Base-by-base conservation (phyloP, 2,113 vertebrate genomes). In the Callochromis pleurospilus region DNA sequence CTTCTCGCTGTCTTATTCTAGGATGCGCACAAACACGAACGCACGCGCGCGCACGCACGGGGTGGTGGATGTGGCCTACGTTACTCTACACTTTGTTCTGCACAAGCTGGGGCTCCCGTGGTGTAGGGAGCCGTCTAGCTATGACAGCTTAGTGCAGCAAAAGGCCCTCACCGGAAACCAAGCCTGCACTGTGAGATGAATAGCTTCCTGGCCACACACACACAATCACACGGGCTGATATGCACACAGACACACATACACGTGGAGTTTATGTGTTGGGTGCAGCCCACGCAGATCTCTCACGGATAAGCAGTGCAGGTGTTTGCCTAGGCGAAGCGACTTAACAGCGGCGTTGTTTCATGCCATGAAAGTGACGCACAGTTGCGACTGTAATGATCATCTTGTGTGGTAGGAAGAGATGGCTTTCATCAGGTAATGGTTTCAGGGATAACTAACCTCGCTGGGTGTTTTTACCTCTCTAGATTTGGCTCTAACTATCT, bases 241-340 rank as follows among this genome's bases (percentile, higher is more conserved):
- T 40, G 56, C 58, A 62, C 90, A 70, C 47, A 85, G 21, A 81
- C 49, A 81, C 54, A 88, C 62, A 87, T 14, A 51, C 65, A 81
- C 58, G 87, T 82, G 73, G 45, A 84, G 60, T 68, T 21, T 79
- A 83, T 81, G 82, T 82, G 79, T 81, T 36, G 54, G 49, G 81
- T 82, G 80, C 84, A 92, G 87, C 94, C 93, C 88, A 92, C 91
- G 88, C 94, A 91, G 93, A 95, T 96, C 90, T 89, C 77, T 79
- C 91, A 73, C 85, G 6, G 94, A 94, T 96, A 94, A 92, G 90
- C 75, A n/a, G 33, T 2, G 88, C 95, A 96, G 94, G 95, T 96
- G 96, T 95, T 95, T 93, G 83, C 90, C 83, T 79, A 47, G 82
- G 88, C 15, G 68, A 86, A 38, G 91, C n/a, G 51, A 81, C 84